Percentiles rank a stretch among this genome's conserved stretches.
phyloP scores from a whole-genome alignment of 2,888 invertebrate species.

The Orthosia gothica region DNA sequence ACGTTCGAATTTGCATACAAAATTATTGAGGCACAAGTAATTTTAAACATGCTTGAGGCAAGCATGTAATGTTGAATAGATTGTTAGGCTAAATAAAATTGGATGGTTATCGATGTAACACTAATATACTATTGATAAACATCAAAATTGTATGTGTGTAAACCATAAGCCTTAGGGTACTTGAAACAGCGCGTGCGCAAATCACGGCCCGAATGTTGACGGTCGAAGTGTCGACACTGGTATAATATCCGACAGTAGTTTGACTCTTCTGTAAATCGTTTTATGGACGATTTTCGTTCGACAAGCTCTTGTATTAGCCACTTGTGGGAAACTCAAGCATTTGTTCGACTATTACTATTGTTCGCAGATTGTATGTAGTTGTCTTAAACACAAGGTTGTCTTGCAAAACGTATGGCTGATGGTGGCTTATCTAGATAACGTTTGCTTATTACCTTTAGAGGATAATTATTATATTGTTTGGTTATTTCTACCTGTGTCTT shows the following conservation, averaged over 20 bases:
- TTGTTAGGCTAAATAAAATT: slow-evolving; percentile 26
- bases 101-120: slow-evolving; percentile 41
- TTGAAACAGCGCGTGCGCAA: slow-evolving; percentile 70
- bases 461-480: slow-evolving; percentile 59
- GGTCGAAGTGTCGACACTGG: slow-evolving; percentile 74
- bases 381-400: slow-evolving; percentile 75
- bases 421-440: slow-evolving; percentile 65
- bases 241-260: slow-evolving; percentile 19
- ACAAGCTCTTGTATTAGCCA: slow-evolving; percentile 66
- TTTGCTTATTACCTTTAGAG: slow-evolving; percentile 57
- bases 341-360: slow-evolving; percentile 80
- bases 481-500: slow-evolving; percentile 55
- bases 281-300: slow-evolving; percentile 65
- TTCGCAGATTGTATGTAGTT: slow-evolving; percentile 69
- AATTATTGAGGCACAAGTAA: slow-evolving; percentile 22
- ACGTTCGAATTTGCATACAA: slow-evolving; percentile 44
- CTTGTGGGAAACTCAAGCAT: slow-evolving; percentile 81
- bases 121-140: slow-evolving; percentile 49
- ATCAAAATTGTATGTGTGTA: slow-evolving; percentile 46
- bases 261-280: slow-evolving; percentile 51
- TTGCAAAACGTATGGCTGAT: slow-evolving; percentile 72
- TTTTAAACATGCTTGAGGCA: slow-evolving; percentile 38
- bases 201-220: slow-evolving; percentile 70
- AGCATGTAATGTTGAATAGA: slow-evolving; percentile 13
- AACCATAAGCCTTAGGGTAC: slow-evolving; percentile 61